phyloP scores from a whole-genome alignment of 2,113 vertebrate genomes.

The Pelvicachromis taeniatus region DNA sequence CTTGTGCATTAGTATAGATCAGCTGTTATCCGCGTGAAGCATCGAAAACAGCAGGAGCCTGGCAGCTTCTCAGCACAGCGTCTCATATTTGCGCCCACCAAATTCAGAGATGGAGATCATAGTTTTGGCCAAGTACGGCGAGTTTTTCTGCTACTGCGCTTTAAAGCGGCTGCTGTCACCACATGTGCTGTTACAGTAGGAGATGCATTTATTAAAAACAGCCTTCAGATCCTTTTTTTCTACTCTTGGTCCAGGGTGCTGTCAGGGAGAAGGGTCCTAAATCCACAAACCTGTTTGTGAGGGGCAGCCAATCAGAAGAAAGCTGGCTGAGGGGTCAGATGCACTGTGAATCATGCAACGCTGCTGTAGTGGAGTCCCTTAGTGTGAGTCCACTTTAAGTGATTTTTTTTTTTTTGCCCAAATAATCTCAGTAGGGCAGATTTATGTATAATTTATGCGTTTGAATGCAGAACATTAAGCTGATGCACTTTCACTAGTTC shows the following conservation, averaged over 20 bases:
- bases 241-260: accelerated
- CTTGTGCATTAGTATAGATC: not conserved
- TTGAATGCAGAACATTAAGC: not conserved
- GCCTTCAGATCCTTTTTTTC: not conserved
- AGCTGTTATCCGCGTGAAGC: not conserved
- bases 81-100: not conserved
- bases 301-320: not conserved
- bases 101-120: not conserved
- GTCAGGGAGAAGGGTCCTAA: not conserved
- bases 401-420: not conserved
- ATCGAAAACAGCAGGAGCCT: not conserved
- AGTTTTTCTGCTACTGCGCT: not conserved
- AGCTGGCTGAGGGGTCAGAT: not conserved
- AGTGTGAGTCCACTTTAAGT: not conserved
- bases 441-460: not conserved
- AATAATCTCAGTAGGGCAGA: not conserved
- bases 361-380: not conserved
- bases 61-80: not conserved
- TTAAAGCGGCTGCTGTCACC: not conserved
- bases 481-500: not conserved
- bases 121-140: not conserved
- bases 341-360: not conserved
- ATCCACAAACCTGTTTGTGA: not conserved
- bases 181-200: not conserved
- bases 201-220: not conserved